These are phyloP conservation scores for Argyra leucocephala DNA, from an alignment of 2,888 invertebrate species.

Conservation along the genomic window DNA sequence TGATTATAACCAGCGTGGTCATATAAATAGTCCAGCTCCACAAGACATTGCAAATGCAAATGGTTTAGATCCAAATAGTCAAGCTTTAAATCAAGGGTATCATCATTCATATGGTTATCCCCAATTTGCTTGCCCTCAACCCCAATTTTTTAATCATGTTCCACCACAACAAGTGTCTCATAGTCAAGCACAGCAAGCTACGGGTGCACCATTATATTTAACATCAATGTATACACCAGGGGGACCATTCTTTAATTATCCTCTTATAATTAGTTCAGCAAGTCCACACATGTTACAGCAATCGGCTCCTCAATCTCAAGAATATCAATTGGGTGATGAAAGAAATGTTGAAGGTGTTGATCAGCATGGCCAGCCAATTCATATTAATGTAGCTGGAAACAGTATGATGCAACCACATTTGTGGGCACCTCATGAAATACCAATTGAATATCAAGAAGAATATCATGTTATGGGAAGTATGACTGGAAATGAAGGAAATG, in stretches of 20 bases:
- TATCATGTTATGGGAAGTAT: slow-evolving; percentile 28
- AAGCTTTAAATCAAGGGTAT: neutral
- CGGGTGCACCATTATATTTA: slow-evolving; percentile 36
- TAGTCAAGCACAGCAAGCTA: slow-evolving; percentile 36
- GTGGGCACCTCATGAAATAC: slow-evolving; percentile 33
- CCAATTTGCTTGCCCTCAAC: slow-evolving; percentile 21
- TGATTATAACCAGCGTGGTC: slow-evolving; percentile 33
- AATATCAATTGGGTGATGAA: slow-evolving; percentile 8
- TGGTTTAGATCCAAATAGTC: slow-evolving; percentile 13
- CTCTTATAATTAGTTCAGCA: slow-evolving; percentile 16
- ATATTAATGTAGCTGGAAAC: neutral
- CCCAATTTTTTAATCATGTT: slow-evolving; percentile 26
- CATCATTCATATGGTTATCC: slow-evolving; percentile 14
- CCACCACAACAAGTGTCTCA: slow-evolving; percentile 29
- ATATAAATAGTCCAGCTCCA: slow-evolving; percentile 28
- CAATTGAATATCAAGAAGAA: slow-evolving; percentile 36
- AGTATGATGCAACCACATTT: slow-evolving; percentile 21
- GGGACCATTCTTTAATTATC: slow-evolving; percentile 33
- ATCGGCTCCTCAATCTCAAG: neutral
- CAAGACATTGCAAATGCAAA: slow-evolving; percentile 26
- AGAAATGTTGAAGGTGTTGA: neutral
- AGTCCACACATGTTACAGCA: slow-evolving; percentile 29
- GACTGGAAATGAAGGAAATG: slow-evolving; percentile 25
- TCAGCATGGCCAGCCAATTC: neutral
- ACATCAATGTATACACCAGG: slow-evolving; percentile 33